Conservation (phyloP, 2,113 vertebrate species). For the Psittacus erithacus region DNA sequence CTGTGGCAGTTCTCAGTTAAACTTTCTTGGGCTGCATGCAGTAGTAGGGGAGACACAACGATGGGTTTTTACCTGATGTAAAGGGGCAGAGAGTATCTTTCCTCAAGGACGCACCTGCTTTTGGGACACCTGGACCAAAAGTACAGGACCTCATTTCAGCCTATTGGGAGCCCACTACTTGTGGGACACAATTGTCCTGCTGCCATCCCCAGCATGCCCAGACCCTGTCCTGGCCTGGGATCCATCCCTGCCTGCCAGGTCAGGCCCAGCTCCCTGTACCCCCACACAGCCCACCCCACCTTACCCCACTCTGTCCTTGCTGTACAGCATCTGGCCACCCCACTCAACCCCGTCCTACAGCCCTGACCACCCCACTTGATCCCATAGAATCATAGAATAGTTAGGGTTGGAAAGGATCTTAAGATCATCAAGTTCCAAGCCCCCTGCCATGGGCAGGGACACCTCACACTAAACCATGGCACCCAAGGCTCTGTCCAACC, state of each 20-base stretch:
- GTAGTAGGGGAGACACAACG: fast-evolving
- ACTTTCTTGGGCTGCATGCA: fast-evolving
- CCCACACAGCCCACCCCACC: neutral
- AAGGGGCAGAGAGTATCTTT: neutral
- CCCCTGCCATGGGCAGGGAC: too few species aligned
- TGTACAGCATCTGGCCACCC: neutral
- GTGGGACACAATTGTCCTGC: neutral
- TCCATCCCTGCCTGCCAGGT: neutral
- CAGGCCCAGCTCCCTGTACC: fast-evolving
- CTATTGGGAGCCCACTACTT: neutral
- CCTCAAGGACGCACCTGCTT: neutral
- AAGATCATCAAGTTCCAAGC: too few species aligned
- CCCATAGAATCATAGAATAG: too few species aligned
- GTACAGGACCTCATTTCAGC: neutral
- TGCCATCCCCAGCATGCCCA: fast-evolving
- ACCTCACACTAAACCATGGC: too few species aligned
- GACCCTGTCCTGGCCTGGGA: neutral
- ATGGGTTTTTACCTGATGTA: fast-evolving
- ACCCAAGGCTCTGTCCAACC: too few species aligned
- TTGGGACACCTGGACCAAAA: neutral
- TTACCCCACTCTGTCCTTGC: too few species aligned
- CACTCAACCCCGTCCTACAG: fast-evolving
- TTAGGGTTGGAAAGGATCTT: too few species aligned
- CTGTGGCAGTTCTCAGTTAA: neutral
- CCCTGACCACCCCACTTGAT: neutral